Base-by-base conservation (phyloP, 2,797 vertebrate genomes). In the Holocentrus rufus region DNA sequence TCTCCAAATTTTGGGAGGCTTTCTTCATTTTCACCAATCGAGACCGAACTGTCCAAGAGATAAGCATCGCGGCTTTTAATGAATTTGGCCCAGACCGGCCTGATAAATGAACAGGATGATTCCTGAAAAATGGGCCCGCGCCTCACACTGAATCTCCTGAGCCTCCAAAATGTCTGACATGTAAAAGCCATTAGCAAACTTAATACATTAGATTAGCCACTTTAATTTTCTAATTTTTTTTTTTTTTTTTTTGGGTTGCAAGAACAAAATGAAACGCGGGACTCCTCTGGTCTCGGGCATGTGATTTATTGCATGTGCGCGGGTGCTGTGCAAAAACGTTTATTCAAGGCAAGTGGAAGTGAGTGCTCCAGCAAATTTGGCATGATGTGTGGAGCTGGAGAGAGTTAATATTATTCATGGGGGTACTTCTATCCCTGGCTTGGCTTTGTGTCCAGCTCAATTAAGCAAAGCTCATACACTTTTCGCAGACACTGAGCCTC, bases 361-460 rank as follows among this genome's bases (percentile, higher is more conserved):
- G 76, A 81, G 74, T 54, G 77, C 79, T 79, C 68, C 58, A 36
- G 81, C 79, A 81, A 74, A 83, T 87, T 78, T 84, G 70, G 77
- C 83, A 73, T 84, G 80, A 87, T 80, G 80, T 76, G 72, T 54
- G 10, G 77, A 69, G 67, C 72, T 74, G 64, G 76, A 82, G 79
- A 76, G 81, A 20, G 52, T 65, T 83, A 78, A 81, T 87, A 82
- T 91, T 86, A 87, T 89, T 91, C 82, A 86, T 85, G 77, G 67
- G 75, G 87, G 74, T 46, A 72, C 78, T 86, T 85, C 84, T 85
- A 82, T 82, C 81, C 79, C 64, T 47, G 63, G 77, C 83, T 85
- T 81, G 79, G 81, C 84, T 85, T 87, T 84, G 75, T 85, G 82
- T 87, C 87, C 81, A 69, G 79, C 85, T 87, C 82, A 85, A 85